Percentiles rank a stretch among this genome's conserved stretches.
These are phyloP conservation scores for Gasterosteus nipponicus DNA, from an alignment of 2,113 vertebrate species.

Conservation along the genomic window DNA sequence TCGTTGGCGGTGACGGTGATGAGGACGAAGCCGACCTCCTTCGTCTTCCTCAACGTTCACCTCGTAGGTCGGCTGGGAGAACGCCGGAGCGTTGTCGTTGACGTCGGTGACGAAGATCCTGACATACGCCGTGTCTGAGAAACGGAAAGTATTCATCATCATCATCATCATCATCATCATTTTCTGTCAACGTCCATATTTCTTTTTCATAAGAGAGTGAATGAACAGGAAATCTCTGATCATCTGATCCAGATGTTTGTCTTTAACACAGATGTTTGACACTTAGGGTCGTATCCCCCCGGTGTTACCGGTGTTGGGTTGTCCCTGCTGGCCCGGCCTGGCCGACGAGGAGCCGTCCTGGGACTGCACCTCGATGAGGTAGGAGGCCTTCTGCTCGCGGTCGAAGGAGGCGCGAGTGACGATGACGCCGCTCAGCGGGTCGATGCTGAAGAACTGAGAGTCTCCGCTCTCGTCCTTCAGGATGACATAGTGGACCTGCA, in stretches of 20 bases:
- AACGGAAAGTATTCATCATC: background rate
- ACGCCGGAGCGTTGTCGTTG: constrained; percentile 88
- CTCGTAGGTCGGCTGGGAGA: constrained; percentile 82
- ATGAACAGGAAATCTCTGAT: too few species aligned
- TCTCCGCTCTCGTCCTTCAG: constrained; percentile 87
- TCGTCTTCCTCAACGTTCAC: constrained; percentile 88
- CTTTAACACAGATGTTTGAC: too few species aligned
- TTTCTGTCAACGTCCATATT: too few species aligned
- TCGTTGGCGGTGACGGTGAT: constrained; percentile 90
- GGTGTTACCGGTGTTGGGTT: constrained; percentile 87
- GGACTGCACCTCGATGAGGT: constrained; percentile 90
- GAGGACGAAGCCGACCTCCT: constrained; percentile 86
- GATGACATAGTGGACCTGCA: constrained; percentile 85
- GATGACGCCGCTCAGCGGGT: constrained; percentile 81
- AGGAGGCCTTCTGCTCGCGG: constrained; percentile 89
- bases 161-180: too few species aligned
- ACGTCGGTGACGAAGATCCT: constrained; percentile 89
- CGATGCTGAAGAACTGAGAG: constrained; percentile 86
- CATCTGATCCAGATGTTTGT: too few species aligned
- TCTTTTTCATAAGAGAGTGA: too few species aligned
- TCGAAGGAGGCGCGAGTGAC: constrained; percentile 84
- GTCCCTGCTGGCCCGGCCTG: constrained; percentile 84
- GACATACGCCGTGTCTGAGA: constrained; percentile 87
- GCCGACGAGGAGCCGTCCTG: constrained; percentile 88
- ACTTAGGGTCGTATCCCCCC: too few species aligned